phyloP scores from a whole-genome alignment of 2,113 vertebrate species.

The Vulpes vulpes region DNA sequence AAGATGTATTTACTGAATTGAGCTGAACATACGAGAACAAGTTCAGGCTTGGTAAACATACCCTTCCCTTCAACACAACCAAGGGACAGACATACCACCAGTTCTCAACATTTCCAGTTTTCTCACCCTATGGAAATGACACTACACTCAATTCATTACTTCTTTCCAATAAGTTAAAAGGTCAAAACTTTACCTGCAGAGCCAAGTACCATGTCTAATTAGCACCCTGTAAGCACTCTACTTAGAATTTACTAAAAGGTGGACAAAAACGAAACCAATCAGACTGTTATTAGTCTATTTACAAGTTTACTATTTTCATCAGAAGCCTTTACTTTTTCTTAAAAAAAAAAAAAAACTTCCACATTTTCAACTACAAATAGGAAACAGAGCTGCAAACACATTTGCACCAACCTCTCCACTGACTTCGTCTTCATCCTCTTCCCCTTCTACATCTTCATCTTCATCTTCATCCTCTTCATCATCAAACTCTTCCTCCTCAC shows the following conservation, averaged over 20 bases:
- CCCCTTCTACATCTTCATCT: conserved; percentile 91
- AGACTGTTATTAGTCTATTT: neutral
- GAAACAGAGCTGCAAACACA: neutral
- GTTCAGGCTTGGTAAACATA: conserved; percentile 20
- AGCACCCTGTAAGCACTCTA: neutral
- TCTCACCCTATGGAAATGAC: neutral
- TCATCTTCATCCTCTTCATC: conserved; percentile 92
- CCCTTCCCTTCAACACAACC: neutral
- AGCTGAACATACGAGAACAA: neutral
- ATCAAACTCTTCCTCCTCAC: conserved; percentile 92
- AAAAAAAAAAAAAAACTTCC: neutral
- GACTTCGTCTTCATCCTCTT: conserved; percentile 94
- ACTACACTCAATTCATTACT: neutral
- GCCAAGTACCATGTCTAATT: neutral
- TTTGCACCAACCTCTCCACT: conserved; percentile 89
- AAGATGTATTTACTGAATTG: neutral
- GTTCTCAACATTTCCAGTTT: neutral
- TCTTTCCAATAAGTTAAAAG: neutral
- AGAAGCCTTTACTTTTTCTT: neutral
- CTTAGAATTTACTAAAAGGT: neutral
- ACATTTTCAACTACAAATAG: neutral
- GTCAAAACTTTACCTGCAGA: neutral
- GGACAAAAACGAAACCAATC: neutral
- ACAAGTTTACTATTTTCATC: neutral
- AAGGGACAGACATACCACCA: neutral